Evolutionary conservation across 2,113 vertebrate species (phyloP).

Genomic region (Seriola aureovittata): DNA sequence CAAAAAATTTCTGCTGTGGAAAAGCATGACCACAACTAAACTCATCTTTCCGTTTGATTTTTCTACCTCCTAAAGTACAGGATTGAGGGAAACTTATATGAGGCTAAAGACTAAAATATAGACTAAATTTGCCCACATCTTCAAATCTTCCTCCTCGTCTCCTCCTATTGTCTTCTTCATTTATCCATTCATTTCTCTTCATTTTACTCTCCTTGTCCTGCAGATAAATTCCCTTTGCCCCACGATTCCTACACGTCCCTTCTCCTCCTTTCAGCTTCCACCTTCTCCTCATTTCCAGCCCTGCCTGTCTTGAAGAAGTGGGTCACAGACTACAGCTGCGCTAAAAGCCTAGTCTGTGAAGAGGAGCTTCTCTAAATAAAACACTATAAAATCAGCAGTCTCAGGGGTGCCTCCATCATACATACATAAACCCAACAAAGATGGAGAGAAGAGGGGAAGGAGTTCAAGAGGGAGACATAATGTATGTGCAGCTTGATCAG

Average conservation of each 20-base stretch:
- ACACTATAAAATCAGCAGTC: constrained; percentile 60
- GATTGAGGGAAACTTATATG: no score
- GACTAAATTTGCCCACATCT: neutral
- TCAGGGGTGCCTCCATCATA: constrained; percentile 47
- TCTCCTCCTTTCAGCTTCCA: constrained; percentile 6
- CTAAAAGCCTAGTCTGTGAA: constrained; percentile 75
- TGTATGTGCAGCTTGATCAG: constrained; percentile 19
- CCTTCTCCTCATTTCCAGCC: constrained; percentile 38
- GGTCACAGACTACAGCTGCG: constrained; percentile 79
- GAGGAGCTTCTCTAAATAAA: constrained; percentile 78
- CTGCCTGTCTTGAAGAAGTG: constrained; percentile 72
- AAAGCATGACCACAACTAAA: no score
- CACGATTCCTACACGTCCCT: constrained; percentile 1
- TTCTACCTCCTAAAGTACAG: no score
- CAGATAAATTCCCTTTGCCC: constrained; percentile 7
- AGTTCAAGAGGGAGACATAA: constrained; percentile 31
- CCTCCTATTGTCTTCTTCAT: neutral
- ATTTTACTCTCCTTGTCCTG: neutral
- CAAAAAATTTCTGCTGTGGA: no score
- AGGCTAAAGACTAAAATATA: neutral
- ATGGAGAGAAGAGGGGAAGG: constrained; percentile 29
- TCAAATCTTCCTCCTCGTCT: neutral
- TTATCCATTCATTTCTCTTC: neutral
- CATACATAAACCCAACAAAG: constrained; percentile 51
- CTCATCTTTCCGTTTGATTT: no score